Evolutionary conservation across 2,888 invertebrate species (phyloP).

Genomic region (Eupithecia vulgata): DNA sequence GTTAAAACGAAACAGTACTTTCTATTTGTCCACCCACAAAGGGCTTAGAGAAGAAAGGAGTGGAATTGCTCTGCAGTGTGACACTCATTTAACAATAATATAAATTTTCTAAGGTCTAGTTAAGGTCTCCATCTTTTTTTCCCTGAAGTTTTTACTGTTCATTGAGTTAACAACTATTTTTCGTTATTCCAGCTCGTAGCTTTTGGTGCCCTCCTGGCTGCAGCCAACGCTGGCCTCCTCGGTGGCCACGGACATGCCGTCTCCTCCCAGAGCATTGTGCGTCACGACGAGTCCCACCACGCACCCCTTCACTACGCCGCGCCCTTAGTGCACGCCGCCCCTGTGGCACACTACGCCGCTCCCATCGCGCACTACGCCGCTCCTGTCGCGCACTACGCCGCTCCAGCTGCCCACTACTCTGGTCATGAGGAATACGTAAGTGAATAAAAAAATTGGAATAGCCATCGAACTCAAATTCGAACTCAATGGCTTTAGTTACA

Average conservation of each 20-base stretch:
- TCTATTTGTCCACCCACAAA: background rate
- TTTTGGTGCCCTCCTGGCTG: constrained; percentile 68
- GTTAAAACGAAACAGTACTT: too few species aligned
- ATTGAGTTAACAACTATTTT: background rate
- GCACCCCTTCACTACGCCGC: constrained; percentile 46
- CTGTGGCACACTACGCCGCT: constrained; percentile 48
- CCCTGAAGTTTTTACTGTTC: background rate
- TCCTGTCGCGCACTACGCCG: constrained; percentile 50
- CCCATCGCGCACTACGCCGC: constrained; percentile 54
- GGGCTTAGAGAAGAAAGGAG: background rate
- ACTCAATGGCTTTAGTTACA: too few species aligned
- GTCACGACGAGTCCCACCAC: constrained; percentile 61
- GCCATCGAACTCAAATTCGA: too few species aligned
- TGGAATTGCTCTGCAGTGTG: too few species aligned
- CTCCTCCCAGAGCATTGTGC: constrained; percentile 69
- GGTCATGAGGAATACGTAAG: constrained; percentile 55
- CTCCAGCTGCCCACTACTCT: constrained; percentile 50
- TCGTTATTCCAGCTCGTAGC: constrained; percentile 64
- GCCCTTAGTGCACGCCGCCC: constrained; percentile 48
- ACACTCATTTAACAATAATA: too few species aligned
- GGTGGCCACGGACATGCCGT: constrained; percentile 58
- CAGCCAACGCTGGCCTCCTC: constrained; percentile 74
- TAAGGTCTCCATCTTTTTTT: too few species aligned
- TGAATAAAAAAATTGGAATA: background rate
- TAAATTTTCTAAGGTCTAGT: too few species aligned